phyloP scores from a whole-genome alignment of 2,888 invertebrate species.

The Pristionchus mayeri region DNA sequence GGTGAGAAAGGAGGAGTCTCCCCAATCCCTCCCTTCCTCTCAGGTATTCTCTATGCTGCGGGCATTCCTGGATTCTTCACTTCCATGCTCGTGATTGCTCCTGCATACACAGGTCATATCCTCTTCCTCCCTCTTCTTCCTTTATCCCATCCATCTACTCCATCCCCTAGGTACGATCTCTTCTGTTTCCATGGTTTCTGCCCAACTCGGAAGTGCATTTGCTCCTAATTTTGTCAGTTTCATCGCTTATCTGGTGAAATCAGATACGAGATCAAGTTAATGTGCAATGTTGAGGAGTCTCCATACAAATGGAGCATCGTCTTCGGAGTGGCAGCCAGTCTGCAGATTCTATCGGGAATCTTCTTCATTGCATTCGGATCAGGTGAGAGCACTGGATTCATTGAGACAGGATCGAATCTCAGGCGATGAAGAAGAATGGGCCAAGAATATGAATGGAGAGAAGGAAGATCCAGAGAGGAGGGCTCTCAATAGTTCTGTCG shows the following conservation, averaged over 20 bases:
- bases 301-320: constrained; percentile 3
- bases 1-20: no score
- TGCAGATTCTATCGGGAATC: background rate
- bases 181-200: constrained; percentile 5
- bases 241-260: background rate
- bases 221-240: background rate
- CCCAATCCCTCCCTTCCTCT: background rate
- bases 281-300: background rate
- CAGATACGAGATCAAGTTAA: background rate
- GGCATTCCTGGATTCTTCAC: constrained; percentile 34
- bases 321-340: background rate
- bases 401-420: background rate
- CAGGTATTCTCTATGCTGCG: constrained; percentile 18
- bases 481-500: background rate
- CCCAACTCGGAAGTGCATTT: constrained; percentile 12
- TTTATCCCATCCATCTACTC: background rate
- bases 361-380: background rate
- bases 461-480: constrained; percentile 2
- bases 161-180: background rate
- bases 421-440: constrained; percentile 8
- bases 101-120: background rate
- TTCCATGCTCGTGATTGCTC: constrained; percentile 19
- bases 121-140: background rate
- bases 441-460: background rate
- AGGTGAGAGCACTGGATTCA: background rate